Base-by-base conservation (phyloP, 1,140 invertebrate species). In the Neoseiulus cucumeris region DNA sequence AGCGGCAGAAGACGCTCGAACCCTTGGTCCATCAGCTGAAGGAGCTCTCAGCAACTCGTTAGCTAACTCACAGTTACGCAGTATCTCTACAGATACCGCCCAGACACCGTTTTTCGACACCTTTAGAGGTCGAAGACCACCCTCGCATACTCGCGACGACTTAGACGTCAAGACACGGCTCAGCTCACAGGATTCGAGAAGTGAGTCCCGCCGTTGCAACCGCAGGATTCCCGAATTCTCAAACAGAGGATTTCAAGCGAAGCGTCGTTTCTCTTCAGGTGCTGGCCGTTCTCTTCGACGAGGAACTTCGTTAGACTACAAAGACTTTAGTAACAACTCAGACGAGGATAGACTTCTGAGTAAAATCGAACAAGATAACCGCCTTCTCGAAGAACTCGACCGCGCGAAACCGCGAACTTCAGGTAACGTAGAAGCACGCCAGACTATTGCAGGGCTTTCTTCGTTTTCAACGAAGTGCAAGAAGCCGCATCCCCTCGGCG, bases 371-470 rank as follows among this genome's bases (percentile, higher is more conserved):
- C 89, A 91, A 76, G 84, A 84, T 71, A 82, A 81, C 73, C 80
- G 87, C 72, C 86, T 91, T 72, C 79, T 91, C 71, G 88, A 89
- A 66, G 89, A 92, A 73, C 76, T 91, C 72, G 89, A 91, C 73
- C 51, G 51, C 33, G 51, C 51, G 44, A 87, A 87, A 74, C 72
- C 73, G 7, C 64, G 74, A 30, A 71, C 74, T n/a, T 72, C 73
- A 39, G 68, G 70, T 64, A 68, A 68, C 69, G 41, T 51, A 65
- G 33, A 9, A 39, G 33, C 33, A 39, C 33, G 33, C 9, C 33
- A 39, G 33, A 39, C 9, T 39, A 39, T 69, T 7, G 7, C 1
- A 9, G 2, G 2, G 18, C 14, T 22, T 1, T 44, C 4, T 45
- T 29, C 18, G 29, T 45, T 20, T 17, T 65, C 29, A 59, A 42